These are phyloP conservation scores for Lanius collurio DNA, from an alignment of 2,113 vertebrate genomes.

Conservation along the genomic window DNA sequence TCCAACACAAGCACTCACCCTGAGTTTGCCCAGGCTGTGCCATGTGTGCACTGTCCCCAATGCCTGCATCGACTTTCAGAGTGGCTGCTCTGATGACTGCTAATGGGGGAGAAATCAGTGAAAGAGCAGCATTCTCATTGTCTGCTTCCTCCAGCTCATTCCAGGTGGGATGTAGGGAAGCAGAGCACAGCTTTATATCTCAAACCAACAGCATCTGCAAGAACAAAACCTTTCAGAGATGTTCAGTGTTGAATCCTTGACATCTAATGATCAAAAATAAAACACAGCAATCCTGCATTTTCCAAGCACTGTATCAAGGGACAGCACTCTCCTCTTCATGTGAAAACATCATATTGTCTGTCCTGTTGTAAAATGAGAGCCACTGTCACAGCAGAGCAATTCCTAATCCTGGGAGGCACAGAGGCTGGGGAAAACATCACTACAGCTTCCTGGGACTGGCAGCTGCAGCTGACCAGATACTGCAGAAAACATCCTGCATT, in stretches of 20 bases:
- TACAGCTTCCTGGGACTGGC: not conserved
- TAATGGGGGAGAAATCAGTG: not conserved
- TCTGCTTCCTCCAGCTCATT: not conserved
- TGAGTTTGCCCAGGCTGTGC: not conserved
- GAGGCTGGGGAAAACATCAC: not conserved
- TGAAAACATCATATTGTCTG: not conserved
- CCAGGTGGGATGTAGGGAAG: not conserved
- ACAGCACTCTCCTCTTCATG: not conserved
- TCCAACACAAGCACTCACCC: not conserved
- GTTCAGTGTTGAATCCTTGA: not conserved
- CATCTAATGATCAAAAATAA: not conserved
- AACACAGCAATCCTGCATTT: not conserved
- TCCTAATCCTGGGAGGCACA: not conserved
- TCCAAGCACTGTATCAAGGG: not conserved
- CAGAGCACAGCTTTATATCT: not conserved
- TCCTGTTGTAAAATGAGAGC: not conserved
- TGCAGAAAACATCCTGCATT: not conserved
- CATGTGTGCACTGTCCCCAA: not conserved
- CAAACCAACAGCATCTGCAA: not conserved
- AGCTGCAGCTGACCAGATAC: not conserved
- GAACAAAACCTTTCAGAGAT: not conserved
- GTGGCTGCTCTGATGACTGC: not conserved
- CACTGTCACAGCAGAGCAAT: not conserved
- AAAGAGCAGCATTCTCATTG: not conserved
- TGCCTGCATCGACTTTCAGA: not conserved